Percentiles rank a stretch among this genome's conserved stretches.
These are phyloP conservation scores for Lithophane leautieri DNA, from an alignment of 2,888 invertebrate genomes.

Conservation along the genomic window DNA sequence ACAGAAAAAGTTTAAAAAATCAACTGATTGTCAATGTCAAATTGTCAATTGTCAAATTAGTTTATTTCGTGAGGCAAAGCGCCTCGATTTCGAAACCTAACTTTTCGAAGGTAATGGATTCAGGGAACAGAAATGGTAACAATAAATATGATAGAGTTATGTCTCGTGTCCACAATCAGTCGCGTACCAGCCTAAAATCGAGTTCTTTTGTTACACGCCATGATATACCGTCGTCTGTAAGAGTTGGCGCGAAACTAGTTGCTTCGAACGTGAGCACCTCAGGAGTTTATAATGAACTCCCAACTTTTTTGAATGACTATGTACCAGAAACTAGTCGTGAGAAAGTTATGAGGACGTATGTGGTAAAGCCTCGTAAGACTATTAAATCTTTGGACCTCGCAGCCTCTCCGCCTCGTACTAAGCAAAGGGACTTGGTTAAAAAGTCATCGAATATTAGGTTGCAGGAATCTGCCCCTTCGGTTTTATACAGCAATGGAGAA, in stretches of 20 bases:
- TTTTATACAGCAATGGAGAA: slow-evolving; percentile 68
- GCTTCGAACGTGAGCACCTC: slow-evolving; percentile 78
- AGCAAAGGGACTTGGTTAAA: slow-evolving; percentile 57
- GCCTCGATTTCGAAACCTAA: slow-evolving; percentile 46
- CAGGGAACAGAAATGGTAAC: slow-evolving; percentile 57
- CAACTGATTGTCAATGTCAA: slow-evolving; percentile 31
- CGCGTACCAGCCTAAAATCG: slow-evolving; percentile 72
- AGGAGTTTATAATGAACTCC: slow-evolving; percentile 81
- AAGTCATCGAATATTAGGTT: slow-evolving; percentile 66
- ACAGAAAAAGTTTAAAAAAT: slow-evolving; percentile 20
- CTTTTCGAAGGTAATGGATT: slow-evolving; percentile 71
- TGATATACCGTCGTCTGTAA: slow-evolving; percentile 74
- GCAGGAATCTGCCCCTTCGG: slow-evolving; percentile 76
- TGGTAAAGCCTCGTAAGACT: slow-evolving; percentile 83
- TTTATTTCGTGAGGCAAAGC: slow-evolving; percentile 54
- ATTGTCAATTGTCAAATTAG: slow-evolving; percentile 51
- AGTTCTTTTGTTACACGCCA: slow-evolving; percentile 81
- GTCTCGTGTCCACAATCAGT: slow-evolving; percentile 79
- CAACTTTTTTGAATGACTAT: slow-evolving; percentile 82
- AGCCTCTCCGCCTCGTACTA: slow-evolving; percentile 73
- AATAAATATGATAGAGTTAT: slow-evolving; percentile 83
- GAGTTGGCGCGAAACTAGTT: slow-evolving; percentile 83
- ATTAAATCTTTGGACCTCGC: slow-evolving; percentile 81
- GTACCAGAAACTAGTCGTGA: slow-evolving; percentile 69
- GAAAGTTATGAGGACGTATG: slow-evolving; percentile 71